A percentile compares a stretch with the other conserved stretches of the same genome.
Conservation (phyloP, 2,113 vertebrate species). For the Pygoscelis antarcticus region DNA sequence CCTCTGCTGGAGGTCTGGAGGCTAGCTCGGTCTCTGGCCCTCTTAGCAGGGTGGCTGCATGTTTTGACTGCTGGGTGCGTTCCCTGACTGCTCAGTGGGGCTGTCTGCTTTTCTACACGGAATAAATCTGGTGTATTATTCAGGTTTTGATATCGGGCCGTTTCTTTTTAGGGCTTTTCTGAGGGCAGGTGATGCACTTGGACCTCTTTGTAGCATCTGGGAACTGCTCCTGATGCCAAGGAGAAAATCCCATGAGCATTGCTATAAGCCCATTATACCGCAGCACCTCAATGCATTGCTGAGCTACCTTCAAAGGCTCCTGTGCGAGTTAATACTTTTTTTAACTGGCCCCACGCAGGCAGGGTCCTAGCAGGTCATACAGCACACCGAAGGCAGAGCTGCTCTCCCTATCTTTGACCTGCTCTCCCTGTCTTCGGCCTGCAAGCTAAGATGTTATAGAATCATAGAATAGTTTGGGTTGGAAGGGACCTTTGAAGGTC, state of each 20-base stretch:
- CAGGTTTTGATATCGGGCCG: background rate
- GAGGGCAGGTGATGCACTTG: background rate
- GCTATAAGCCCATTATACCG: background rate
- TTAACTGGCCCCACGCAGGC: background rate
- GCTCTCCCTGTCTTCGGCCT: background rate
- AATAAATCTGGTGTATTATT: background rate
- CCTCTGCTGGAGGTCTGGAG: background rate
- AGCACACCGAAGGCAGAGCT: background rate
- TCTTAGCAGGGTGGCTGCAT: background rate
- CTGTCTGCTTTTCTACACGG: background rate
- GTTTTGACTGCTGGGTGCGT: background rate
- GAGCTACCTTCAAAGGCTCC: background rate
- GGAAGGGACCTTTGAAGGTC: background rate
- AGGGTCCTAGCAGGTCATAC: background rate
- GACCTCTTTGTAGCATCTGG: background rate
- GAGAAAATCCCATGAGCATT: background rate
- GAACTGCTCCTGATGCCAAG: background rate
- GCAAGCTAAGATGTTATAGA: background rate
- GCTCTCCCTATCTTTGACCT: background rate
- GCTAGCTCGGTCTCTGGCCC: background rate
- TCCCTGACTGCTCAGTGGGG: background rate
- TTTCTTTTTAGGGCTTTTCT: conserved; percentile 1
- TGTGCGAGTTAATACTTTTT: background rate
- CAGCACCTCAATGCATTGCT: background rate
- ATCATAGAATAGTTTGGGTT: background rate